Evolutionary conservation across 2,888 invertebrate genomes (phyloP).

Genomic region (Podotricha telesiphe): DNA sequence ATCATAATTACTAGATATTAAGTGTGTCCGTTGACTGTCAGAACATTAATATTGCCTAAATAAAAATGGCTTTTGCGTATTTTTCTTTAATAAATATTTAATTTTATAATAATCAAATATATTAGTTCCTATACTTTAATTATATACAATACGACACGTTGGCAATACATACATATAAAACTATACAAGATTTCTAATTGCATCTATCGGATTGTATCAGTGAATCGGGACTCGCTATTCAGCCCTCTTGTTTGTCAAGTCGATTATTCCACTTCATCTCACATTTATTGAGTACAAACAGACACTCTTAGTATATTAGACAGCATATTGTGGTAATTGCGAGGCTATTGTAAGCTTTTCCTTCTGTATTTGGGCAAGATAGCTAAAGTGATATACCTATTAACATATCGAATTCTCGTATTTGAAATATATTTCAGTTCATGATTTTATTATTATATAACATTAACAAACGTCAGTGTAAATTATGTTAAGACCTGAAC

Average conservation of each 20-base stretch:
- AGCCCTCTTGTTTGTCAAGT: constrained; percentile 80
- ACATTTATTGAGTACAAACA: constrained; percentile 70
- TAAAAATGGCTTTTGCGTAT: background rate
- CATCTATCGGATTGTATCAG: constrained; percentile 50
- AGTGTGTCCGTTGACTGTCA: constrained; percentile 45
- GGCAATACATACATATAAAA: constrained; percentile 4
- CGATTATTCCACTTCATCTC: constrained; percentile 81
- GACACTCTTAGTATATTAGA: constrained; percentile 40
- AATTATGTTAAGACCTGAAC: background rate
- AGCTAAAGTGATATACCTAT: no score
- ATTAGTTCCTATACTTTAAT: background rate
- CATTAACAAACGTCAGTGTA: constrained; percentile 10
- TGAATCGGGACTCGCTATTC: constrained; percentile 62
- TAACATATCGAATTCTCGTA: background rate
- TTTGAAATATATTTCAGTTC: background rate
- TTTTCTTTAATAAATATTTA: background rate
- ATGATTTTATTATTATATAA: background rate
- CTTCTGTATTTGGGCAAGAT: no score
- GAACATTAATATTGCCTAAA: constrained; percentile 4
- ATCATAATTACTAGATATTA: constrained; percentile 49
- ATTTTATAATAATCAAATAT: constrained; percentile 3
- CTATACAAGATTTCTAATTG: constrained; percentile 45
- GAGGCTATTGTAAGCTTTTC: background rate
- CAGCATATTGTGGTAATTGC: constrained; percentile 30
- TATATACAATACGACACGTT: background rate